These are phyloP conservation scores for Rhynchophorus ferrugineus DNA, from an alignment of 1,140 invertebrate species.

Conservation along the genomic window DNA sequence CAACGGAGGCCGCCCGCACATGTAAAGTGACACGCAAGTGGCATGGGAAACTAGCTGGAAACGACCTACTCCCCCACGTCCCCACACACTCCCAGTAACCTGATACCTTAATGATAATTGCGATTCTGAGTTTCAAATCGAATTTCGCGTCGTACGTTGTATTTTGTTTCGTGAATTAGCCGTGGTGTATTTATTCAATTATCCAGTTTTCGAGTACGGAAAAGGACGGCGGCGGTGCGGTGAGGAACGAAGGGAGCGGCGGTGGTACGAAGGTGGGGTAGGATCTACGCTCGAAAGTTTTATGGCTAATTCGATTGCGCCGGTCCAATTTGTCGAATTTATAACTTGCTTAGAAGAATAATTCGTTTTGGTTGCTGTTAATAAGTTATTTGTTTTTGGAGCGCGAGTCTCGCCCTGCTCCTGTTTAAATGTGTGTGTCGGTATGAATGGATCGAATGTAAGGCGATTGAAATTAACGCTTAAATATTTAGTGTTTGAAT, in stretches of 20 bases:
- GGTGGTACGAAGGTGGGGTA: neutral
- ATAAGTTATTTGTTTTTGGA: neutral
- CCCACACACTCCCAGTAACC: constrained; percentile 8
- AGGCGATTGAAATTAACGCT: no score
- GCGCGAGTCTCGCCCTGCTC: no score
- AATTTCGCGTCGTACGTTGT: constrained; percentile 8
- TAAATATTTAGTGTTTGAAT: no score
- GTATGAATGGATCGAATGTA: no score
- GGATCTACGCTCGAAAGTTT: neutral
- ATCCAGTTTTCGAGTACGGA: neutral
- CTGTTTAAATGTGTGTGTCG: no score
- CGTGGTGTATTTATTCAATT: constrained; percentile 6
- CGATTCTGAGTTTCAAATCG: constrained; percentile 13
- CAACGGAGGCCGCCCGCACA: neutral
- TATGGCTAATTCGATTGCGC: constrained; percentile 1
- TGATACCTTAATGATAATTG: constrained; percentile 24
- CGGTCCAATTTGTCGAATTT: neutral
- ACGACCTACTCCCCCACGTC: neutral
- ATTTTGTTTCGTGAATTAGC: constrained; percentile 10
- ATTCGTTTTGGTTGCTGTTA: neutral
- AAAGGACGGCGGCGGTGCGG: neutral
- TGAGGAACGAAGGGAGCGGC: neutral
- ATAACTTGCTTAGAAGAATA: neutral
- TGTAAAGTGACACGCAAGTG: constrained; percentile 18
- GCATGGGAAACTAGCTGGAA: constrained; percentile 7